Conservation (phyloP, 2,113 vertebrate genomes). For the Laterallus jamaicensis region DNA sequence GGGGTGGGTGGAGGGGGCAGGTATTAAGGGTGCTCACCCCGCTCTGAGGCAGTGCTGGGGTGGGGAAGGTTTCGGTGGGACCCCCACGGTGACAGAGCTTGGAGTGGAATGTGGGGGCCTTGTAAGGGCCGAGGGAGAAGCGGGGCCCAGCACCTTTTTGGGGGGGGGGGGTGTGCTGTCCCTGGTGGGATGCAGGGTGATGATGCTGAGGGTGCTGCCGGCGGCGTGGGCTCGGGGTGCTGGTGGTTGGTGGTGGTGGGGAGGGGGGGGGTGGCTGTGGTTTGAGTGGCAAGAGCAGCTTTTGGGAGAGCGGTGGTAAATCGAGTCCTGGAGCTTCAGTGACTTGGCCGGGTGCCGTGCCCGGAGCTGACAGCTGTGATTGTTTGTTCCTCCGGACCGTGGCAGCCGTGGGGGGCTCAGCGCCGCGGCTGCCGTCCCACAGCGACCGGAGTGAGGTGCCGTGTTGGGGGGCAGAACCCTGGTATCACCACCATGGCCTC, state of each 20-base stretch:
- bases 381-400: not conserved
- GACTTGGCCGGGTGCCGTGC: not conserved
- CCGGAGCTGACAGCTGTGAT: conserved; percentile 37
- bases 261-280: not conserved
- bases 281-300: conserved; percentile 35
- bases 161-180: too few species aligned
- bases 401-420: not conserved
- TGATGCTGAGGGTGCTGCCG: not conserved
- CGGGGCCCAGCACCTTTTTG: not conserved
- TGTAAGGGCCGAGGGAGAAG: not conserved
- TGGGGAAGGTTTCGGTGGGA: not conserved
- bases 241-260: not conserved
- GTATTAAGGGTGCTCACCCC: too few species aligned
- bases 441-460: not conserved
- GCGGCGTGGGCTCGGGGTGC: not conserved
- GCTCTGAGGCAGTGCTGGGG: not conserved
- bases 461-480: not conserved
- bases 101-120: not conserved
- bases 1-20: too few species aligned
- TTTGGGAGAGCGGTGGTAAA: not conserved
- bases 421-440: not conserved
- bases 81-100: not conserved
- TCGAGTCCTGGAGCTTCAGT: not conserved
- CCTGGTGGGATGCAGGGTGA: not conserved
- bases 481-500: not conserved